These are phyloP conservation scores for Cepphus grylle DNA, from an alignment of 2,113 vertebrate genomes.

Conservation along the genomic window DNA sequence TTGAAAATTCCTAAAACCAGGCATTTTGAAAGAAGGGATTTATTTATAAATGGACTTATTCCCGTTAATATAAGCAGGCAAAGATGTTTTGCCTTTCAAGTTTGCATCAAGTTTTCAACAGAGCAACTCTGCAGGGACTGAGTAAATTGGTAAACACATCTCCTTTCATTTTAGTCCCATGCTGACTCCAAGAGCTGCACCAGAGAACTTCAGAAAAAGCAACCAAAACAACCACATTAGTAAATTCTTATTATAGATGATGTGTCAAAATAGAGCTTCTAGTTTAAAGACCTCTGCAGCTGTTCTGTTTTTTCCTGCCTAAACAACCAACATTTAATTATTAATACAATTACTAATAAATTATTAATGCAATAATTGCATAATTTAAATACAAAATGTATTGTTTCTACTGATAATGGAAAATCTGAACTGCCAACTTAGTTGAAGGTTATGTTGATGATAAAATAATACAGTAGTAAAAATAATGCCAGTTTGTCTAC, in stretches of 20 bases:
- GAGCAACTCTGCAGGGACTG: neutral
- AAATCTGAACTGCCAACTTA: neutral
- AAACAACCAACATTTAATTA: neutral
- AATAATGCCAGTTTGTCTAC: neutral
- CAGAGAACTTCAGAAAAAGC: neutral
- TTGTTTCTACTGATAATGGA: neutral
- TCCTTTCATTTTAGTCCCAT: neutral
- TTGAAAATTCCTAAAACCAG: neutral
- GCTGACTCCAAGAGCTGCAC: neutral
- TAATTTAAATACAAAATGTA: neutral
- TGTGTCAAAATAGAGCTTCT: neutral
- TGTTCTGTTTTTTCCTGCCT: neutral
- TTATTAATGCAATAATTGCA: neutral
- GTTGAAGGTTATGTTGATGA: neutral
- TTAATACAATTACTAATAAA: neutral
- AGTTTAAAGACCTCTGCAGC: neutral
- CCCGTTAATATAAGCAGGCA: neutral
- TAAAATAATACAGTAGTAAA: neutral
- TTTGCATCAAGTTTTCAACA: neutral
- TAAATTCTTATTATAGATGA: neutral
- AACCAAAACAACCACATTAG: neutral
- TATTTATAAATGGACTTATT: neutral
- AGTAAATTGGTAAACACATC: neutral
- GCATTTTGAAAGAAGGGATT: neutral
- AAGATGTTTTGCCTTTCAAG: neutral